A percentile compares a stretch with the other conserved stretches of the same genome.
Conservation (phyloP, 30 jellyfish, hydroid and myxozoan species). For the Turritopsis dohrnii region DNA sequence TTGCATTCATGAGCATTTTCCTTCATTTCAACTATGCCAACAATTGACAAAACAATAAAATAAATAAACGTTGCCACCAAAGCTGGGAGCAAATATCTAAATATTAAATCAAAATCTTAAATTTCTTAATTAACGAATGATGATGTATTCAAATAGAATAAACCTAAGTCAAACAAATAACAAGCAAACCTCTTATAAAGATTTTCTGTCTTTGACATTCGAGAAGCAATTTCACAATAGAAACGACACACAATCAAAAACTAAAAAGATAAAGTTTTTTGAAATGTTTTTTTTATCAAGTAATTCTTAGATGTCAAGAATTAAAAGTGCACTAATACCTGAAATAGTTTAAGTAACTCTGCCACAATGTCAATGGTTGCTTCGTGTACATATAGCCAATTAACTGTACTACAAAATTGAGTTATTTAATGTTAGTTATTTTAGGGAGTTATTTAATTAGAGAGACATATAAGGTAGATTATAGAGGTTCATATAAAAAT, state of each 20-base stretch:
- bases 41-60: conserved; percentile 22
- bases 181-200: conserved; percentile 12
- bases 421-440: neutral
- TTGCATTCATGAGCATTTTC: conserved; percentile 28
- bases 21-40: conserved; percentile 34
- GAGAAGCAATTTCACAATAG: conserved; percentile 21
- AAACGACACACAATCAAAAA: conserved; percentile 25
- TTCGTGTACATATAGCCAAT: conserved; percentile 24
- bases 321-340: neutral
- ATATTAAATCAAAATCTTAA: neutral
- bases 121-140: neutral
- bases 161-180: neutral
- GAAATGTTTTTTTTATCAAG: neutral
- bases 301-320: neutral
- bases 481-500: neutral
- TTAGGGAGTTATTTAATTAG: neutral
- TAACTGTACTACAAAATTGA: neutral
- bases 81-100: conserved; percentile 33
- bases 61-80: conserved; percentile 13
- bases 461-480: neutral
- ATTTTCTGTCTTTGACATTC: conserved; percentile 18
- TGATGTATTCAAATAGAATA: too few relatives aligned
- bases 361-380: conserved; percentile 15
- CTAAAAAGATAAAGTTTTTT: conserved; percentile 5
- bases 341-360: conserved; percentile 17